phyloP scores from a whole-genome alignment of 2,113 vertebrate genomes.

The Aplodontia rufa region DNA sequence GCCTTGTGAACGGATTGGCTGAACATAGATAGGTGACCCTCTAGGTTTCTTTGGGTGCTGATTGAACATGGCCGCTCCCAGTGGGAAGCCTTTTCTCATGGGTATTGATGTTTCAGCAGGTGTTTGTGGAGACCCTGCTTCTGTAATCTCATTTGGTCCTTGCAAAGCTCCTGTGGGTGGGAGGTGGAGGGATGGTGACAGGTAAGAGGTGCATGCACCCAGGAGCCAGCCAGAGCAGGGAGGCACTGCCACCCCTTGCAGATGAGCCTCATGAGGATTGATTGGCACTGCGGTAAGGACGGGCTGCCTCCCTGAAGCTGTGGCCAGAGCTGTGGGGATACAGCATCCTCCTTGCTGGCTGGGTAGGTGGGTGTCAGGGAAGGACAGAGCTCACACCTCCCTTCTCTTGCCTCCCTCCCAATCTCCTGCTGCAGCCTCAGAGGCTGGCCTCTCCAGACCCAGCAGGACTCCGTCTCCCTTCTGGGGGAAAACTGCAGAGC shows the following conservation, averaged over 20 bases:
- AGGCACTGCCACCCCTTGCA: neutral
- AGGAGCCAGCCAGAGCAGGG: neutral
- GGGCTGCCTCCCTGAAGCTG: neutral
- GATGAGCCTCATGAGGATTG: neutral
- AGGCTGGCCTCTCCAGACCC: neutral
- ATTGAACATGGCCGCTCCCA: neutral
- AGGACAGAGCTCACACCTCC: neutral
- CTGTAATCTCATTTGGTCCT: neutral
- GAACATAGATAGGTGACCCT: neutral
- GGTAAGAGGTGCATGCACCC: neutral
- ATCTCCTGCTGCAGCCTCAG: neutral
- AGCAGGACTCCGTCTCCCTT: neutral
- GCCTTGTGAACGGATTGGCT: neutral
- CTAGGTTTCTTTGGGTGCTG: neutral
- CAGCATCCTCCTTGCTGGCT: neutral
- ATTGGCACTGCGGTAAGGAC: too few species aligned
- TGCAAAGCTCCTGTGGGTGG: neutral
- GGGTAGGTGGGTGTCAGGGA: neutral
- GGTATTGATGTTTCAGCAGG: neutral
- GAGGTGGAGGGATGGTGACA: neutral
- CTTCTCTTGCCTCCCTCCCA: neutral
- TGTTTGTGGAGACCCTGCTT: neutral
- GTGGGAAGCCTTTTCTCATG: neutral
- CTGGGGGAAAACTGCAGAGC: neutral
- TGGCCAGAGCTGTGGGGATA: neutral